Percentiles rank a stretch among this genome's conserved stretches.
Evolutionary conservation across 2,797 vertebrate genomes (phyloP).

Genomic region (Gambusia yucatana): DNA sequence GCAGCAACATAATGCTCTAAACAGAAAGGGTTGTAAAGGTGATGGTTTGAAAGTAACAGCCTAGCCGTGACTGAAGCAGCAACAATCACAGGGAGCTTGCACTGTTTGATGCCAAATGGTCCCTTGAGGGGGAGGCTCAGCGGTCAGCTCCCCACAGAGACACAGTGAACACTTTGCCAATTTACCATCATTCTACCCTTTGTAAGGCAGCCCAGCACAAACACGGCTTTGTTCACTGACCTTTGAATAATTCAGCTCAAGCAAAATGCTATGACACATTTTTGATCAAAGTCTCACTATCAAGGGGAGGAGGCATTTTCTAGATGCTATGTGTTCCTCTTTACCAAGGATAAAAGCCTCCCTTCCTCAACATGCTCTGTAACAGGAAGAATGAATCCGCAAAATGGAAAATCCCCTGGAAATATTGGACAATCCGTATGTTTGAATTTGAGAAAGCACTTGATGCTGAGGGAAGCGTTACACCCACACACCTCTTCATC

Average conservation of each 20-base stretch:
- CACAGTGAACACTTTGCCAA: constrained; percentile 71
- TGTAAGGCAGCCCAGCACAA: constrained; percentile 74
- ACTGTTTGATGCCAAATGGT: constrained; percentile 72
- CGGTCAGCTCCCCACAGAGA: constrained; percentile 71
- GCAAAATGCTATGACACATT: constrained; percentile 78
- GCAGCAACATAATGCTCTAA: constrained; percentile 49
- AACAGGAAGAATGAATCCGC: constrained; percentile 44
- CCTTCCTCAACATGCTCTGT: constrained; percentile 40
- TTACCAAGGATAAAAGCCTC: constrained; percentile 63
- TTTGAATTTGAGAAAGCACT: constrained; percentile 50
- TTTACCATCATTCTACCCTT: constrained; percentile 74
- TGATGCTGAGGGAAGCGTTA: constrained; percentile 38
- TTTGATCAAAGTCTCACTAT: constrained; percentile 77
- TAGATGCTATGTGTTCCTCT: constrained; percentile 57
- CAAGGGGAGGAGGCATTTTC: constrained; percentile 66
- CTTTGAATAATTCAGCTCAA: constrained; percentile 79
- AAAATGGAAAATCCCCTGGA: constrained; percentile 47
- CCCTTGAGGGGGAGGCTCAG: constrained; percentile 67
- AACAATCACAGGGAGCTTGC: constrained; percentile 71
- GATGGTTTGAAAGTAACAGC: constrained; percentile 69
- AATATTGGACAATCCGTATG: constrained; percentile 47
- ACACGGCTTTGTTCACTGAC: constrained; percentile 77
- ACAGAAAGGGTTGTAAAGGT: constrained; percentile 66
- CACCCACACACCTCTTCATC: constrained; percentile 32
- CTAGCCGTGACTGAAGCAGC: constrained; percentile 57